Evolutionary conservation across 2,113 vertebrate species (phyloP).

Genomic region (Girardinichthys multiradiatus): DNA sequence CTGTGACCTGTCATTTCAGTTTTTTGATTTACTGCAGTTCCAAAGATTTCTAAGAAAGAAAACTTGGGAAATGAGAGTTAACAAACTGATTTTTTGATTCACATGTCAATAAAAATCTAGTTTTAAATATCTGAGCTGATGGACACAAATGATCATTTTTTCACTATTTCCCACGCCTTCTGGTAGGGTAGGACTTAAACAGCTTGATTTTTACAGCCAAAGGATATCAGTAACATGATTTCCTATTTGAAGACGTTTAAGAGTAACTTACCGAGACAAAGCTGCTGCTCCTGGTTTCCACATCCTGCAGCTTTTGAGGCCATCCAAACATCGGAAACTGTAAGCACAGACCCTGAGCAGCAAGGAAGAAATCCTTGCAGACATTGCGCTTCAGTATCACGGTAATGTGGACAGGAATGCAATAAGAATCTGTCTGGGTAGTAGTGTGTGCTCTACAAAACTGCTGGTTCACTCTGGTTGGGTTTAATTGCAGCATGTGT

Average conservation of each 20-base stretch:
- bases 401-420: background rate
- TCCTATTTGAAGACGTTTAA: background rate
- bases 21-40: too few relatives aligned
- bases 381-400: constrained; percentile 18
- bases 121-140: too few relatives aligned
- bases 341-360: constrained; percentile 13
- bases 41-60: too few relatives aligned
- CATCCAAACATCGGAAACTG: constrained; percentile 6
- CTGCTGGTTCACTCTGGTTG: background rate
- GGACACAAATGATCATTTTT: background rate
- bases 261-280: constrained; percentile 46
- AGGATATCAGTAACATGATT: too few relatives aligned
- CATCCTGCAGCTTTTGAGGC: background rate
- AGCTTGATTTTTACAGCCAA: background rate
- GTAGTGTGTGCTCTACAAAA: background rate
- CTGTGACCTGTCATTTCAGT: background rate
- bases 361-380: background rate
- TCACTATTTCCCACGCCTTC: background rate
- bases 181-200: background rate
- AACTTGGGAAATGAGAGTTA: too few relatives aligned
- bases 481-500: constrained; percentile 8
- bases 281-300: constrained; percentile 28
- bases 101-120: too few relatives aligned
- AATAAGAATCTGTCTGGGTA: background rate
- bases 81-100: too few relatives aligned